phyloP scores from a whole-genome alignment of 2,797 vertebrate species.

The Octomys mimax region DNA sequence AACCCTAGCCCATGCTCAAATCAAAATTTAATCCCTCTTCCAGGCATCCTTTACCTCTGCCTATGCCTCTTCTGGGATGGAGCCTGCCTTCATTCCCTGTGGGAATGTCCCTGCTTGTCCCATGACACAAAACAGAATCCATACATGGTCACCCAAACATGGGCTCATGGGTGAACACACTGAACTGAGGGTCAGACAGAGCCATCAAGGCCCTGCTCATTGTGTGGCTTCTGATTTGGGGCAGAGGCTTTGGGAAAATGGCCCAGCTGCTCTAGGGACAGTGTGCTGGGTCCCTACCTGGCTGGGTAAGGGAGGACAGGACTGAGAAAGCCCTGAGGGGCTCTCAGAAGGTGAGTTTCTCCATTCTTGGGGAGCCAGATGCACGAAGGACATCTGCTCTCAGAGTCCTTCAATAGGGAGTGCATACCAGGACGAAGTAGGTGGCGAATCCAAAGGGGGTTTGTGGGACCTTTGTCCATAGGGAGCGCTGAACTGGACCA shows the following conservation, averaged over 20 bases:
- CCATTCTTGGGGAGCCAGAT: neutral
- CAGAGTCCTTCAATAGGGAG: neutral
- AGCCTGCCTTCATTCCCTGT: neutral
- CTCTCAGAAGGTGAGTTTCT: neutral
- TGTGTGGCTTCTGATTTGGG: neutral
- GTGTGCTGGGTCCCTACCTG: neutral
- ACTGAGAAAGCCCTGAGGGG: neutral
- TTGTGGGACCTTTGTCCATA: neutral
- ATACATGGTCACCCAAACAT: neutral
- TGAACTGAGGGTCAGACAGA: neutral
- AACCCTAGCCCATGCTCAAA: neutral
- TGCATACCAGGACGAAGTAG: neutral
- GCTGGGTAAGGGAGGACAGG: neutral
- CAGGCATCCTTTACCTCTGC: neutral
- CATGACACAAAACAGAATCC: neutral
- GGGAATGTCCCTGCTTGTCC: neutral
- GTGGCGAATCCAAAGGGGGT: neutral
- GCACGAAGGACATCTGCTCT: rapidly evolving
- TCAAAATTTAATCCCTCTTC: neutral
- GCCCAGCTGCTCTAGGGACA: neutral
- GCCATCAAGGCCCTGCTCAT: neutral
- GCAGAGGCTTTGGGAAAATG: neutral
- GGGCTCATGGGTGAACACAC: neutral
- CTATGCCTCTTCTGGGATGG: neutral
- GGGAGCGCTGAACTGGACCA: neutral